A percentile compares a stretch with the other conserved stretches of the same genome.
These are phyloP conservation scores for Neodontobutis hainanensis DNA, from an alignment of 2,113 vertebrate genomes.

Conservation along the genomic window DNA sequence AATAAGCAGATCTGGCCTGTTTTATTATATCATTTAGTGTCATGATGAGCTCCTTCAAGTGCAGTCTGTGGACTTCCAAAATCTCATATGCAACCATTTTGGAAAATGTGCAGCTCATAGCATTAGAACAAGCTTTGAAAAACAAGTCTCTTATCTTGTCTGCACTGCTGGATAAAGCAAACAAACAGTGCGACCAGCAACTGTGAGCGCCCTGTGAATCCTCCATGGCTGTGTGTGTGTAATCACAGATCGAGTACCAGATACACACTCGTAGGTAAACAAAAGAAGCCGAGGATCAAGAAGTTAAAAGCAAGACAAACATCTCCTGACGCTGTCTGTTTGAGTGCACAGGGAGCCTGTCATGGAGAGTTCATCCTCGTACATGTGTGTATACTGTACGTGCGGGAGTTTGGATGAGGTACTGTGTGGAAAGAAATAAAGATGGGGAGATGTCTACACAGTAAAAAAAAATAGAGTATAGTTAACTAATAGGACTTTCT, in stretches of 20 bases:
- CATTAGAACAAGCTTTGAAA: slow-evolving; percentile 17
- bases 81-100: neutral
- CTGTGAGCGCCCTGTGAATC: slow-evolving; percentile 43
- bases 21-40: too few relatives aligned
- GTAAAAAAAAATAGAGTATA: too few relatives aligned
- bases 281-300: slow-evolving; percentile 40
- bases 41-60: too few relatives aligned
- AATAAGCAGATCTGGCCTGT: too few relatives aligned
- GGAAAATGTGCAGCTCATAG: neutral
- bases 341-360: slow-evolving; percentile 32
- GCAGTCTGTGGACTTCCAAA: too few relatives aligned
- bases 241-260: slow-evolving; percentile 36
- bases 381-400: neutral
- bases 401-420: neutral
- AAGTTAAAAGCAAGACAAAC: slow-evolving; percentile 49
- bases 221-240: slow-evolving; percentile 15
- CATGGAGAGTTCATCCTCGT: slow-evolving; percentile 42
- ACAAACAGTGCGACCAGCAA: slow-evolving; percentile 44
- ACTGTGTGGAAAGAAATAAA: slow-evolving; percentile 4
- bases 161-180: slow-evolving; percentile 27
- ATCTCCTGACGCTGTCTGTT: slow-evolving; percentile 34
- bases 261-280: slow-evolving; percentile 44
- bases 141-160: slow-evolving; percentile 16
- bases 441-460: too few relatives aligned
- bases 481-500: too few relatives aligned